These are phyloP conservation scores for Cotesia chilonis DNA, from an alignment of 1,140 invertebrate genomes.

Conservation along the genomic window DNA sequence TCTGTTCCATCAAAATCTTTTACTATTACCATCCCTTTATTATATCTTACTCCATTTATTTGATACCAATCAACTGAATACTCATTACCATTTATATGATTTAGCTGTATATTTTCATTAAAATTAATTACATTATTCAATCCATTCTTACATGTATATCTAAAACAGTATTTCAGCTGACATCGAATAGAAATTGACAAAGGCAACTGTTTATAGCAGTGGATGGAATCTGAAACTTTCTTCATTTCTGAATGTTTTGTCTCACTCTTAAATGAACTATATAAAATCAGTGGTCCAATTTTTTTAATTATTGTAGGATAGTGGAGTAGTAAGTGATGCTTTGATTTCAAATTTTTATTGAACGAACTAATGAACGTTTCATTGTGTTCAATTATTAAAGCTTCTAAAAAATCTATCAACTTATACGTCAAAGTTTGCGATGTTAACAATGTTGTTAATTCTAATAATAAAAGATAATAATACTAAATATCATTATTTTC, in stretches of 20 bases:
- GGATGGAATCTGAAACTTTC: not conserved
- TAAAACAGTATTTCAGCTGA: slow-evolving; percentile 8
- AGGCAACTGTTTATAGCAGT: not conserved
- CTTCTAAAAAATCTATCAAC: not conserved
- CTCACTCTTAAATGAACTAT: slow-evolving; percentile 19
- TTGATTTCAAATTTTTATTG: slow-evolving; percentile 9
- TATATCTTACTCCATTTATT: slow-evolving; percentile 18
- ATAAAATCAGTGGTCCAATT: slow-evolving; percentile 9
- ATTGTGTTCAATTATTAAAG: not conserved
- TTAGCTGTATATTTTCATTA: too few species aligned
- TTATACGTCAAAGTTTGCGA: too few species aligned
- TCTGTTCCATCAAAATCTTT: not conserved
- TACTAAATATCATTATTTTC: too few species aligned
- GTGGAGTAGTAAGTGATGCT: slow-evolving; percentile 9
- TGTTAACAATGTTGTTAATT: too few species aligned
- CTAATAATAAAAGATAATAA: too few species aligned
- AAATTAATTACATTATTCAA: too few species aligned
- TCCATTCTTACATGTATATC: slow-evolving; percentile 11
- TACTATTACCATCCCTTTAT: slow-evolving; percentile 1
- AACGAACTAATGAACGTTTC: not conserved
- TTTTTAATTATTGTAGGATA: slow-evolving; percentile 14
- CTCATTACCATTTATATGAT: too few species aligned
- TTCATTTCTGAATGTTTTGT: slow-evolving; percentile 19
- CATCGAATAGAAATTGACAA: slow-evolving; percentile 1
- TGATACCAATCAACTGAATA: too few species aligned